Evolutionary conservation across 2,888 invertebrate species (phyloP).

Genomic region (Idaea straminata): DNA sequence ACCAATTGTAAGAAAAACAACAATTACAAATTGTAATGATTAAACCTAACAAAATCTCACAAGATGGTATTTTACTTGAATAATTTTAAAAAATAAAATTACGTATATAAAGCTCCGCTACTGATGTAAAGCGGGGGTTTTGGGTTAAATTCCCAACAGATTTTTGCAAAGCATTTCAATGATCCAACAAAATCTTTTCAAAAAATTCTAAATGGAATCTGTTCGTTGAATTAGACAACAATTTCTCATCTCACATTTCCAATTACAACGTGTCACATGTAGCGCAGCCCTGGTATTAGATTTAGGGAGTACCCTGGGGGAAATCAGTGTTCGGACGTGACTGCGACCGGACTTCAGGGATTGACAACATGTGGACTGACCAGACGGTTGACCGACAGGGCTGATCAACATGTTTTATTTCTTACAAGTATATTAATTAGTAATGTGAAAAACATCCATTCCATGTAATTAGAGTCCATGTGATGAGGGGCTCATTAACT

Average conservation of each 20-base stretch:
- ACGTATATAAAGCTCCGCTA: too few relatives aligned
- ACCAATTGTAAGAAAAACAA: too few relatives aligned
- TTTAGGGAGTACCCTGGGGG: slow-evolving; percentile 31
- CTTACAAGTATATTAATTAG: slow-evolving; percentile 9
- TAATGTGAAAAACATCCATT: not conserved
- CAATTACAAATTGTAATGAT: too few relatives aligned
- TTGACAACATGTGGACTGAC: slow-evolving; percentile 15
- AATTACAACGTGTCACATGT: slow-evolving; percentile 10
- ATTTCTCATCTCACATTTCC: slow-evolving; percentile 6
- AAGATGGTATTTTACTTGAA: too few relatives aligned
- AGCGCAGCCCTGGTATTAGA: slow-evolving; percentile 32
- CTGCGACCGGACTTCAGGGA: slow-evolving; percentile 15
- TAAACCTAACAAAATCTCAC: too few relatives aligned
- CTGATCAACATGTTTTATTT: not conserved
- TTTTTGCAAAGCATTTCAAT: not conserved
- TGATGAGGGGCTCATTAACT: too few relatives aligned
- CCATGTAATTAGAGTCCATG: too few relatives aligned
- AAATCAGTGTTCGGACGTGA: slow-evolving; percentile 36
- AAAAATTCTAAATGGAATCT: not conserved
- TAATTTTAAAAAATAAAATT: too few relatives aligned
- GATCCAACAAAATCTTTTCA: not conserved
- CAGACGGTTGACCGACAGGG: slow-evolving; percentile 10
- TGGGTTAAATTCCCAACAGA: too few relatives aligned
- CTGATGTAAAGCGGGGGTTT: too few relatives aligned
- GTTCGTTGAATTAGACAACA: not conserved